These are phyloP conservation scores for Chaenogobius annularis DNA, from an alignment of 2,113 vertebrate genomes.

Conservation along the genomic window DNA sequence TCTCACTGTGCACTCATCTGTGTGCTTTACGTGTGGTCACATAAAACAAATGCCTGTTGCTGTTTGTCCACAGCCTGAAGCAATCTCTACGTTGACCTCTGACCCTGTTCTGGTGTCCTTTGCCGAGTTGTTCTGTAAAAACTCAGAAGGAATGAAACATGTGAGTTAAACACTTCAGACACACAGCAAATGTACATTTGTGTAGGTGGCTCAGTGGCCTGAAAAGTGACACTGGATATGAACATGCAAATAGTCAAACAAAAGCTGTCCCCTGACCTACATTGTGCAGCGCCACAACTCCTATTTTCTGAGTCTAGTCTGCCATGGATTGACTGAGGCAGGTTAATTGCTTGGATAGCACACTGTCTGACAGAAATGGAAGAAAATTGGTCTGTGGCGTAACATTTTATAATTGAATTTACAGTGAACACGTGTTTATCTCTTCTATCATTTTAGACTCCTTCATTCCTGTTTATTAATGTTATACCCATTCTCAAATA, in stretches of 20 bases:
- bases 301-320: conserved; percentile 23
- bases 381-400: conserved; percentile 28
- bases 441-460: conserved; percentile 16
- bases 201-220: background rate
- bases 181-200: background rate
- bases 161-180: conserved; percentile 58
- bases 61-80: conserved; percentile 83
- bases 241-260: conserved; percentile 1
- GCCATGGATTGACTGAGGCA: background rate
- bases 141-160: conserved; percentile 82
- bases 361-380: conserved; percentile 16
- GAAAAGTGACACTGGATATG: background rate
- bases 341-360: conserved; percentile 20
- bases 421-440: conserved; percentile 6
- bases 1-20: background rate
- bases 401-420: conserved; percentile 39
- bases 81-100: conserved; percentile 93
- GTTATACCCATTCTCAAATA: background rate
- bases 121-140: conserved; percentile 94
- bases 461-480: conserved; percentile 12
- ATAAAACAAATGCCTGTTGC: background rate
- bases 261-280: background rate
- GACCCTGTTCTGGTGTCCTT: conserved; percentile 93
- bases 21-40: background rate
- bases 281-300: conserved; percentile 19